phyloP scores from a whole-genome alignment of 2,888 invertebrate genomes.

The Sthenelais limicola region DNA sequence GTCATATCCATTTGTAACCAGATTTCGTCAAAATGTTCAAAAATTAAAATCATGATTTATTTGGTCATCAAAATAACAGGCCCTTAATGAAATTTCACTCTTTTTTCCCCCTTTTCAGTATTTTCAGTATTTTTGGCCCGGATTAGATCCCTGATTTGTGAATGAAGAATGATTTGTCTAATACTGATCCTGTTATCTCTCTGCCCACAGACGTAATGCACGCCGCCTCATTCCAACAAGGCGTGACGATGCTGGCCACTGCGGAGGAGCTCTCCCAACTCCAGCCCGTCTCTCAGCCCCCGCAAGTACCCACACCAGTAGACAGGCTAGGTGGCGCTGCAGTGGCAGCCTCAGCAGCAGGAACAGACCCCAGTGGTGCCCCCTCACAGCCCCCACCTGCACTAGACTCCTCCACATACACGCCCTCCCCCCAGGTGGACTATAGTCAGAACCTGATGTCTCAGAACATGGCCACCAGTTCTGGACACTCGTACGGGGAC shows the following conservation, averaged over 20 bases:
- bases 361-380: background rate
- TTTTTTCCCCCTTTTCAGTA: no score
- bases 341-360: background rate
- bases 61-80: no score
- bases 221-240: constrained; percentile 32
- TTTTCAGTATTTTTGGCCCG: no score
- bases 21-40: no score
- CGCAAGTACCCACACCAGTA: constrained; percentile 8
- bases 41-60: no score
- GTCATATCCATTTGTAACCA: no score
- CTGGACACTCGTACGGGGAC: constrained; percentile 11
- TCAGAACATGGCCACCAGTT: background rate
- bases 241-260: constrained; percentile 15
- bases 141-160: no score
- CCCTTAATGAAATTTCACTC: no score
- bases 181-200: no score
- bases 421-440: constrained; percentile 21
- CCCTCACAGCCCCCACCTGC: background rate
- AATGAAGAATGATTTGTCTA: no score
- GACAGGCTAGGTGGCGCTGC: background rate
- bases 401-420: background rate
- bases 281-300: constrained; percentile 17
- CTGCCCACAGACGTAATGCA: constrained; percentile 3
- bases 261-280: constrained; percentile 28
- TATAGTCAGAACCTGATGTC: constrained; percentile 31